These are phyloP conservation scores for Anguilla obscura DNA, from an alignment of 2,797 vertebrate genomes.

Conservation along the genomic window DNA sequence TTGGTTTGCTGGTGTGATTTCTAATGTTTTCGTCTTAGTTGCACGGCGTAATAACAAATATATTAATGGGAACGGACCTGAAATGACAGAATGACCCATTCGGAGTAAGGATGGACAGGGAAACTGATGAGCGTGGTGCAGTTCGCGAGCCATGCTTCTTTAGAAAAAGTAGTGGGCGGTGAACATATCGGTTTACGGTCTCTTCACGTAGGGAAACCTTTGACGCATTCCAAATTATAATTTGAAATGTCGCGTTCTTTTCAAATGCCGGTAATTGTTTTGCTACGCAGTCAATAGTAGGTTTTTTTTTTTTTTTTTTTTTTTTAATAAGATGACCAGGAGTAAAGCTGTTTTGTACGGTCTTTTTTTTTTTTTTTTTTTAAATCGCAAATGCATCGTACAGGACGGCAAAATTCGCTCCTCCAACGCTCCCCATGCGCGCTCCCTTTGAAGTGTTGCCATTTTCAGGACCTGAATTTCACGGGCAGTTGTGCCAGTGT, in stretches of 20 bases:
- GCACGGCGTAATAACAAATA: neutral
- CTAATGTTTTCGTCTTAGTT: neutral
- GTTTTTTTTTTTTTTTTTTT: neutral
- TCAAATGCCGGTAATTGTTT: neutral
- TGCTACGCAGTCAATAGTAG: neutral
- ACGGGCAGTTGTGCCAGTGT: conserved; percentile 42
- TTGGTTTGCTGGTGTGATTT: neutral
- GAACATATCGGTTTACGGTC: conserved; percentile 51
- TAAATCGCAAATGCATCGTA: conserved; percentile 27
- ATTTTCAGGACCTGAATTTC: conserved; percentile 75
- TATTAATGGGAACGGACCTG: neutral
- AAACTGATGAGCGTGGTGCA: conserved; percentile 70
- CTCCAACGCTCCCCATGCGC: conserved; percentile 52
- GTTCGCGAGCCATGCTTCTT: conserved; percentile 64
- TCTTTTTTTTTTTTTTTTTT: neutral
- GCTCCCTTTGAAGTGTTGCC: conserved; percentile 74
- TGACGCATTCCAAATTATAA: conserved; percentile 27
- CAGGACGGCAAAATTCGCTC: conserved; percentile 48
- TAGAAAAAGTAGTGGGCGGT: conserved; percentile 64
- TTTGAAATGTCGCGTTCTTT: neutral
- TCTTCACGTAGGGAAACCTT: conserved; percentile 21
- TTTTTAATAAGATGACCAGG: neutral
- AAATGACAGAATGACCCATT: conserved; percentile 11
- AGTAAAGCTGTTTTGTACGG: conserved; percentile 1
- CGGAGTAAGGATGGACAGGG: conserved; percentile 52